phyloP scores from a whole-genome alignment of 1,140 invertebrate species.

The Cephus cinctus region DNA sequence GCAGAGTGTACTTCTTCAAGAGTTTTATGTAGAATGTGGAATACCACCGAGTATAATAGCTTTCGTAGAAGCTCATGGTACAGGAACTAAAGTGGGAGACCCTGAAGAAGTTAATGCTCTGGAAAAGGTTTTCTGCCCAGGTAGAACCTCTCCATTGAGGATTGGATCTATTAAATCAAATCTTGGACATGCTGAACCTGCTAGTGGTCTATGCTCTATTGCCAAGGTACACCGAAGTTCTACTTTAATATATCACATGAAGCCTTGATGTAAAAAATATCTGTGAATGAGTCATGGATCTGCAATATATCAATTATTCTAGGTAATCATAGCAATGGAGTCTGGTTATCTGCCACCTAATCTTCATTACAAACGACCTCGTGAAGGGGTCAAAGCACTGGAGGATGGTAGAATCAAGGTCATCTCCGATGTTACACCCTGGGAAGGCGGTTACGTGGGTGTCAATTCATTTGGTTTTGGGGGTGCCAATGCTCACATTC shows the following conservation, averaged over 20 bases:
- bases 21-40: conserved; percentile 85
- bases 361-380: conserved; percentile 69
- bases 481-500: conserved; percentile 66
- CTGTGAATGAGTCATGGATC: conserved; percentile 54
- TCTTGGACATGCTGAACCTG: conserved; percentile 89
- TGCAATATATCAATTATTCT: conserved; percentile 50
- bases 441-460: conserved; percentile 61
- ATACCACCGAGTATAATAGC: conserved; percentile 69
- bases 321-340: conserved; percentile 70
- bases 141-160: conserved; percentile 66
- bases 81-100: conserved; percentile 79
- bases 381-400: conserved; percentile 67
- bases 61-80: conserved; percentile 92
- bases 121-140: conserved; percentile 76
- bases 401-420: conserved; percentile 64
- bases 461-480: conserved; percentile 68
- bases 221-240: conserved; percentile 69
- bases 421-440: conserved; percentile 63
- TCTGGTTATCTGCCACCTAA: conserved; percentile 69
- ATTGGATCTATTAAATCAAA: conserved; percentile 94
- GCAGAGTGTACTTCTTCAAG: conserved; percentile 75
- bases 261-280: too few species aligned
- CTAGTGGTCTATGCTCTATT: conserved; percentile 82
- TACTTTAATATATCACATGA: conserved; percentile 9
- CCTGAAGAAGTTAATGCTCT: conserved; percentile 86